phyloP scores from a whole-genome alignment of 2,888 invertebrate species.

The Troides oblongomaculatus region DNA sequence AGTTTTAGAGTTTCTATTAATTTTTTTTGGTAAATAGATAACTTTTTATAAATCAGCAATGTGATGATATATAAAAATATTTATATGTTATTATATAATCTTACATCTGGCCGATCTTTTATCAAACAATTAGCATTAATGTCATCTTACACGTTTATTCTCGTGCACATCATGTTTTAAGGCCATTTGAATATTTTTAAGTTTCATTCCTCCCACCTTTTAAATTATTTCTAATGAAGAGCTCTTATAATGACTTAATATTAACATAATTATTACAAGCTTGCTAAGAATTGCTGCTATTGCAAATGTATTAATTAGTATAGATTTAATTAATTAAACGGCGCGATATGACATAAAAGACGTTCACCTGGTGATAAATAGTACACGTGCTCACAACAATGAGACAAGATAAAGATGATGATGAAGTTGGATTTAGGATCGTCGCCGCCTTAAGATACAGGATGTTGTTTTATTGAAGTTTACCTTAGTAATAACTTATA shows the following conservation, averaged over 20 bases:
- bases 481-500: too few species aligned
- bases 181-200: background rate
- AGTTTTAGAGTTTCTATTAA: too few species aligned
- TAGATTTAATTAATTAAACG: background rate
- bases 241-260: constrained; percentile 1
- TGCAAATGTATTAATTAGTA: background rate
- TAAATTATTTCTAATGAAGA: constrained; percentile 1
- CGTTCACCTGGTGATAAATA: background rate
- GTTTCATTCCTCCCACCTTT: background rate
- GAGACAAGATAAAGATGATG: too few species aligned
- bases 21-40: too few species aligned
- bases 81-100: background rate
- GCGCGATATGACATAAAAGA: background rate
- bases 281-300: background rate
- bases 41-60: too few species aligned
- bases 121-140: background rate
- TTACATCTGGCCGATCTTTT: background rate
- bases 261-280: background rate
- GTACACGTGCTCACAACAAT: background rate
- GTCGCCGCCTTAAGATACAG: too few species aligned
- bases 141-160: constrained; percentile 19
- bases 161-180: background rate
- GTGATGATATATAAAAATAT: too few species aligned
- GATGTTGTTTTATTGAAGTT: too few species aligned
- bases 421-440: too few species aligned